These are phyloP conservation scores for Tenrec ecaudatus DNA, from an alignment of 2,113 vertebrate species.

Conservation along the genomic window DNA sequence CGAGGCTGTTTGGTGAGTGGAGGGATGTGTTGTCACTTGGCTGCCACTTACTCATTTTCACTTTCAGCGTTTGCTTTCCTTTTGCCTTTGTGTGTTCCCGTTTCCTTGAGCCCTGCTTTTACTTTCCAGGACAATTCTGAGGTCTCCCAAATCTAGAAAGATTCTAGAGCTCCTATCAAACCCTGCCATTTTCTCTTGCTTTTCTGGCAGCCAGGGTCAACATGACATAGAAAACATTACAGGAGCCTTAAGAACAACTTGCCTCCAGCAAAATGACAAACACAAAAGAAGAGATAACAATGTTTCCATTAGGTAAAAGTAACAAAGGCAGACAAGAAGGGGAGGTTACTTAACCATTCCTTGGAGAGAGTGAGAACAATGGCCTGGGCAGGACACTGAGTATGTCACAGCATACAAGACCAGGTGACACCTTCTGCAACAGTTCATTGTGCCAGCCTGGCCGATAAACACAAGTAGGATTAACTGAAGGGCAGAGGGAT, in stretches of 20 bases:
- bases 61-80: slow-evolving; percentile 41
- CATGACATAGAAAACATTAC: slow-evolving; percentile 19
- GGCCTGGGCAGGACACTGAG: background rate
- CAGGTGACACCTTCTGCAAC: no score
- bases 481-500: no score
- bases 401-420: background rate
- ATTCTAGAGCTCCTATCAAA: background rate
- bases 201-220: background rate
- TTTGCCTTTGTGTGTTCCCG: background rate
- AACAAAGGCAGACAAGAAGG: background rate
- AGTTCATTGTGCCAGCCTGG: no score
- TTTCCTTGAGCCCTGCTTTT: background rate
- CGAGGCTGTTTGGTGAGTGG: background rate
- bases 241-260: background rate
- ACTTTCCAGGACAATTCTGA: slow-evolving; percentile 20
- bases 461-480: no score
- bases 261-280: background rate
- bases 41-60: background rate
- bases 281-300: background rate
- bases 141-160: background rate
- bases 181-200: background rate
- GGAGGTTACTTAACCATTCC: background rate
- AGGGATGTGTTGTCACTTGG: background rate
- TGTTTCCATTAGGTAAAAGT: background rate
- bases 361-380: background rate